A percentile compares a stretch with the other conserved stretches of the same genome.
Conservation (phyloP, 2,113 vertebrate species). For the Tychaedon coryphoeus region DNA sequence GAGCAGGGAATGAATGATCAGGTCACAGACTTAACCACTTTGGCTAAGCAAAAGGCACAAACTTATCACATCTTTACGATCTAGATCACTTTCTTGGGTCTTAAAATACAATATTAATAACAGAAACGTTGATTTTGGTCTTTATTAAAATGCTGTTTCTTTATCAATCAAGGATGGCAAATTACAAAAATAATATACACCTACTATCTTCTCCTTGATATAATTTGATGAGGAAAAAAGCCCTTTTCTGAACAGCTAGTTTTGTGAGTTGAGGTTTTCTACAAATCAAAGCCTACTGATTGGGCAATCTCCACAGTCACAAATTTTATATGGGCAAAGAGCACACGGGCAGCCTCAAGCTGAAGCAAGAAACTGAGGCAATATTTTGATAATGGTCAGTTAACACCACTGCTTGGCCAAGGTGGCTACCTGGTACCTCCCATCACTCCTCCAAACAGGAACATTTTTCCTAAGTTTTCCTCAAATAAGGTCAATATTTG, state of each 20-base stretch:
- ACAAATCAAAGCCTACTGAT: background rate
- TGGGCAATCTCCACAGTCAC: background rate
- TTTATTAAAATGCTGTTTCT: background rate
- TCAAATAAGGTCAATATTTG: background rate
- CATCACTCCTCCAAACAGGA: background rate
- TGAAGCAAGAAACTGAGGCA: background rate
- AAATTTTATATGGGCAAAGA: background rate
- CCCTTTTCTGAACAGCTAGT: background rate
- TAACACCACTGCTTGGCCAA: background rate
- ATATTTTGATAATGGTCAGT: background rate
- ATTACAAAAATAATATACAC: background rate
- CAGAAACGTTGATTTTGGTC: background rate
- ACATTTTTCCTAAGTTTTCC: background rate
- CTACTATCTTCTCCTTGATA: background rate
- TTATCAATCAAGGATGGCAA: background rate
- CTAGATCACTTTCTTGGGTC: background rate
- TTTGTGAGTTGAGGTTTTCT: background rate
- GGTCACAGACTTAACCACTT: background rate
- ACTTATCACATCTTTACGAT: background rate
- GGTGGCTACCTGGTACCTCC: background rate
- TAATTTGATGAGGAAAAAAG: background rate
- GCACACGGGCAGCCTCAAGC: accelerated
- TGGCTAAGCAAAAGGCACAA: background rate
- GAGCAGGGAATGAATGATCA: background rate
- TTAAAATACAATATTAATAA: background rate